phyloP scores from a whole-genome alignment of 2,888 invertebrate species.

The Calliphora vomitoria region DNA sequence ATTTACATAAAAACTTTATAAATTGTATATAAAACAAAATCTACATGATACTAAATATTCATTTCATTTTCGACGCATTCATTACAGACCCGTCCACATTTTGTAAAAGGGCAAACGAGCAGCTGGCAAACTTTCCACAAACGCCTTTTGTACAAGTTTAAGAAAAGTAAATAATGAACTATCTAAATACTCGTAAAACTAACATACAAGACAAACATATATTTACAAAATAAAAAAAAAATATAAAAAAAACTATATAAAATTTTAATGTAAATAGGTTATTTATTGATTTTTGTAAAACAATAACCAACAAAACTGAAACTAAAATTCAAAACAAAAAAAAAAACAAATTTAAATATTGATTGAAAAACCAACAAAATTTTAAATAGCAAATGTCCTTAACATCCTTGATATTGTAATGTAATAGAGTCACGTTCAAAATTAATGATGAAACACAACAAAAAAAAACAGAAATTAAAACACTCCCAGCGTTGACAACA shows the following conservation, averaged over 20 bases:
- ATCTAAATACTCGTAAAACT: not conserved
- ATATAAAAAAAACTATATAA: not conserved
- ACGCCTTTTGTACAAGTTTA: conserved; percentile 3
- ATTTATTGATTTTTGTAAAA: conserved; percentile 58
- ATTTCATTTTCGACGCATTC: not conserved
- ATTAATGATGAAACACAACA: not conserved
- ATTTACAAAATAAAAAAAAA: not conserved
- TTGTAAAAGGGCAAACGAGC: conserved; percentile 18
- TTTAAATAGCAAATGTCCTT: conserved; percentile 6
- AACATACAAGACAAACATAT: not conserved
- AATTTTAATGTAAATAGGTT: conserved; percentile 36
- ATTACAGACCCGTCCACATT: not conserved
- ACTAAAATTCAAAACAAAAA: not conserved
- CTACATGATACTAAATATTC: not conserved
- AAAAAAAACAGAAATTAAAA: conserved; percentile 6
- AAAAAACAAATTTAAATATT: conserved; percentile 13
- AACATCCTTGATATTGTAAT: not conserved
- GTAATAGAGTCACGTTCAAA: conserved; percentile 14
- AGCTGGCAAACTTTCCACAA: conserved; percentile 56
- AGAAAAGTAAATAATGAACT: conserved; percentile 27
- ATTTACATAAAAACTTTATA: conserved; percentile 1
- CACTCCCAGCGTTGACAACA: not conserved
- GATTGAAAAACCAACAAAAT: not conserved
- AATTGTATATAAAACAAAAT: not conserved
- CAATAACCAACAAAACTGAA: not conserved